Evolutionary conservation across 1,140 invertebrate genomes (phyloP).

Genomic region (Cotesia vestalis): DNA sequence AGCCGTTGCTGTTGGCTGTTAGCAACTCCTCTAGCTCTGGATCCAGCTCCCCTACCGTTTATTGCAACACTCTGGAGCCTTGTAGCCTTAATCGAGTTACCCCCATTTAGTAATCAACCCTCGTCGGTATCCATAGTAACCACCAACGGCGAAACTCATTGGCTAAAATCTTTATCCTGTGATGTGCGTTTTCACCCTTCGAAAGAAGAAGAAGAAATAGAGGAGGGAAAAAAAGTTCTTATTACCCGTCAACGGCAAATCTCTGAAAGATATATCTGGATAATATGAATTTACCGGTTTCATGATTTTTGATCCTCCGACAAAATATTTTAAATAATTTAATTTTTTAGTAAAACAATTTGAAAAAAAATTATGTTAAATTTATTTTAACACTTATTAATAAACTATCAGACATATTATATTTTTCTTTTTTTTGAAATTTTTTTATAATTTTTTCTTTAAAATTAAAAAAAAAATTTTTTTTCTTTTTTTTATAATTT

Average conservation of each 20-base stretch:
- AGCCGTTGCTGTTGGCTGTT: background rate
- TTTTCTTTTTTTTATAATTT: too few species aligned
- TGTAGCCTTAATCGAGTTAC: slow-evolving; percentile 55
- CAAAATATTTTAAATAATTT: too few species aligned
- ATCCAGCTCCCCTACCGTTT: slow-evolving; percentile 10
- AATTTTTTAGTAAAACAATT: too few species aligned
- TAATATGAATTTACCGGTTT: too few species aligned
- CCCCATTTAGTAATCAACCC: slow-evolving; percentile 59
- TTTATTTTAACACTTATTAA: too few species aligned
- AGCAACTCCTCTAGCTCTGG: background rate
- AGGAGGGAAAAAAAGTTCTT: too few species aligned
- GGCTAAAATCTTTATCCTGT: slow-evolving; percentile 28
- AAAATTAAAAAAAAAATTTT: too few species aligned
- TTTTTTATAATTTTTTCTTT: too few species aligned
- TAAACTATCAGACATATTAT: too few species aligned
- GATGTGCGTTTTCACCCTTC: slow-evolving; percentile 35
- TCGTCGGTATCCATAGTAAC: slow-evolving; percentile 55
- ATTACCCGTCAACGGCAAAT: background rate
- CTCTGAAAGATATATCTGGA: background rate
- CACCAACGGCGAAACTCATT: slow-evolving; percentile 42
- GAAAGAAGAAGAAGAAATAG: background rate
- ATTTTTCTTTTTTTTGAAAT: too few species aligned
- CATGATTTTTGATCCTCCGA: too few species aligned
- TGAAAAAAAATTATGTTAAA: too few species aligned
- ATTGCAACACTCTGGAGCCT: slow-evolving; percentile 34